Base-by-base conservation (phyloP, 2,888 invertebrate genomes). In the Ecdyonurus torrentis region DNA sequence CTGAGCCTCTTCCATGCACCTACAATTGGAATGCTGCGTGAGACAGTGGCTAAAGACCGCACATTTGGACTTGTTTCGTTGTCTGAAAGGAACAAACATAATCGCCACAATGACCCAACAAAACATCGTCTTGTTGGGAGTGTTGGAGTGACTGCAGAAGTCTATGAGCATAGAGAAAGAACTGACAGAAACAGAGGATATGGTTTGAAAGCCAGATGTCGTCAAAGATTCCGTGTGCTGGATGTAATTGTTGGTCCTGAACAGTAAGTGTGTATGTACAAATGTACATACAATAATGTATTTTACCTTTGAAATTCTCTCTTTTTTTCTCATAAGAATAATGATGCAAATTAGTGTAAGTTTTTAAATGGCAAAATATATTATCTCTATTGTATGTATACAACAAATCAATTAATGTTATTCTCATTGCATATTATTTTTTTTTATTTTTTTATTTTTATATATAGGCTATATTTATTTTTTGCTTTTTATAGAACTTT, bases 191-290 rank as follows among this genome's bases (percentile, higher is more conserved):
- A 58, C 15, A 62, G 62, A 23, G 80, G 79, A 53, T 75, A 86
- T n/a, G 79, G 82, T 24, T 77, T 87, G 19, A 85, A 85, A 74
- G 89, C 89, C 0, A 84, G 84, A 70, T 89, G 88, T 0, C 74
- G 89, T 60, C 90, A 91, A 71, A 77, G 91, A 65, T 90, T 91
- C 72, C 77, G 79, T 69, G 75, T 87, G 59, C 68, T 83, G 1
- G 75, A 77, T 53, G 74, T 74, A 3, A 70, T 73, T 64, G 67
- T 75, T 25, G 74, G 76, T 63, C 68, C 73, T 7, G 76, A 76
- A 66, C 78, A 78, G 74, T 76, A 70, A 67, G 66, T 68, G n/a
- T n/a, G n/a, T n/a, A n/a, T n/a, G n/a, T n/a, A n/a, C n/a, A n/a
- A n/a, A n/a, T n/a, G n/a, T n/a, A n/a, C n/a, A n/a, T n/a, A n/a